These are phyloP conservation scores for Poicephalus meyeri DNA, from an alignment of 2,113 vertebrate genomes.

Conservation along the genomic window DNA sequence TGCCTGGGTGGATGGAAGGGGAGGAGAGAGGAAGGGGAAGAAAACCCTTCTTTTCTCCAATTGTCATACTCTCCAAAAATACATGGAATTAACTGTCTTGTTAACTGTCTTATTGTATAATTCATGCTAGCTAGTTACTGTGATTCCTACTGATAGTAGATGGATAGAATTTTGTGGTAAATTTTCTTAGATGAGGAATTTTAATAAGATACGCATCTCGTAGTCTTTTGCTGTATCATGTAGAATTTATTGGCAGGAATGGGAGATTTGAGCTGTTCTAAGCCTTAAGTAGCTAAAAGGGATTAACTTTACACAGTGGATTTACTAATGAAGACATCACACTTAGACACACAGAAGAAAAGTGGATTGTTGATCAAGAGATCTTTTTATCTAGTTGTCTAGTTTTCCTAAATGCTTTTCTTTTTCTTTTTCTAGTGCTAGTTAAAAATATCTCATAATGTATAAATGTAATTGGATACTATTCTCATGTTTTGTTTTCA, in stretches of 20 bases:
- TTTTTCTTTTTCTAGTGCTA: neutral
- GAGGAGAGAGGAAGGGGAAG: neutral
- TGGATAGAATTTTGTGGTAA: neutral
- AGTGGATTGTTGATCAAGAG: neutral
- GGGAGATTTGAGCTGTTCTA: conserved; percentile 38
- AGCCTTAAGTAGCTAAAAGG: conserved; percentile 57
- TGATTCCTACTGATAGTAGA: neutral
- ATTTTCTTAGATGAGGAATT: neutral
- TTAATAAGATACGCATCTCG: neutral
- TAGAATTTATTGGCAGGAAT: conserved; percentile 10
- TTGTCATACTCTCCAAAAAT: neutral
- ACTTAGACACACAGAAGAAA: neutral
- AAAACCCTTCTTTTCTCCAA: neutral
- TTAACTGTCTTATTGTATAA: neutral
- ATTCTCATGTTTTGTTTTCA: neutral
- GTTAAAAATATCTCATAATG: neutral
- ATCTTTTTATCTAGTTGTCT: neutral
- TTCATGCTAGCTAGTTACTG: neutral
- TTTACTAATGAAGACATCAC: conserved; percentile 61
- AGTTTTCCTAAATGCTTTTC: neutral
- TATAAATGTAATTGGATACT: neutral
- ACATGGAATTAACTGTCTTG: neutral
- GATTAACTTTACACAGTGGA: conserved; percentile 63
- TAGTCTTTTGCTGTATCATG: neutral
- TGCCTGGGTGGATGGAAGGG: neutral